Evolutionary conservation across 2,797 vertebrate species (phyloP), one percentile per base, ranked within the genome.

Genomic region (Poeciliopsis infans): DNA sequence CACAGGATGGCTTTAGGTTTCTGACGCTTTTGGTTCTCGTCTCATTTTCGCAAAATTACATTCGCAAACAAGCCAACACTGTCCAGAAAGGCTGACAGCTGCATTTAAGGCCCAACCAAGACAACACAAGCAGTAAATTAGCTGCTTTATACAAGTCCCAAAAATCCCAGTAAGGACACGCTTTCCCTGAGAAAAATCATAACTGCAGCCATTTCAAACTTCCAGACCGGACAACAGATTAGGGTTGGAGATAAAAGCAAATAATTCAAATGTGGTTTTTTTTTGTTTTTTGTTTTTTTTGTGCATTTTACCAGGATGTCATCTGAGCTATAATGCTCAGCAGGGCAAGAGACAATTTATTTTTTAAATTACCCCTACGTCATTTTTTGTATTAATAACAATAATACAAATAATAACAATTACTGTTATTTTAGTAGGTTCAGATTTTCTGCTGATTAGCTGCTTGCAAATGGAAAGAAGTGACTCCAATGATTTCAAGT

Each of bases 71-170:
- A 49, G 11, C 28, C 36, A 70, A 36, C 31, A 0, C 31, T 51
- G 10, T 39, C 49, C 82, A 77, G 61, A 71, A 2, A 46, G 57
- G 10, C 43, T 49, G 72, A 75, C 74, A 86, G 83, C 77, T 88
- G 79, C 36, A 1, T n/a, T 11, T 57, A 49, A 71, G 72, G 53
- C 23, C 39, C 31, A 79, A 76, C 23, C 23, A 31, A 47, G 28
- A 49, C 46, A 51, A 33, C 18, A 3, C 28, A 15, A 2, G 2
- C 1, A 25, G 72, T 45, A 8, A 79, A 85, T 71, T 31, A 72
- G 28, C 51, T 33, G 68, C 16, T 18, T 75, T 70, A 68, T 70
- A 36, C 61, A 8, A 75, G 75, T 0, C 25, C 45, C 4, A 11
- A 41, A 41, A 23, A 23, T 23, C 49, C 36, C 23, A 0, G n/a